Evolutionary conservation across 2,888 invertebrate genomes (phyloP), one percentile per base, ranked within the genome.

Genomic region (Minunthozetes semirufus): DNA sequence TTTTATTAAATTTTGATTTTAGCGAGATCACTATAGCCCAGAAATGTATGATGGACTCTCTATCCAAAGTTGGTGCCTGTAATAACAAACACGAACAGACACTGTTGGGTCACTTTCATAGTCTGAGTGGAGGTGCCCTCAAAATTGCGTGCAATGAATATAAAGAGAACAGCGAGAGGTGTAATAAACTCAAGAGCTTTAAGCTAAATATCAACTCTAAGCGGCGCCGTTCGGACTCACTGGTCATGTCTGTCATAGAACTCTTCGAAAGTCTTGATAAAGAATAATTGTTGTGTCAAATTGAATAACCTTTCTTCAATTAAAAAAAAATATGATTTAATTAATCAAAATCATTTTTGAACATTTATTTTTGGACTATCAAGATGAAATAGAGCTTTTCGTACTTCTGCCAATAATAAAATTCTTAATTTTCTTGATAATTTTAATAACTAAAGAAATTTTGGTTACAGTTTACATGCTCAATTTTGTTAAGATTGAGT

Each of bases 81-180:
- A 66, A 29, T n/a, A 15, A 33, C n/a, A 29, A 38, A 5, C 66
- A 66, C 66, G 11, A 38, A 5, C 38, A 66, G 3, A 38, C 38
- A n/a, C 38, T 66, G 38, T 0, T 66, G 0, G 38, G n/a, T 9
- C 66, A 66, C 29, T 66, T 38, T 9, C 6, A 66, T 38, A 19
- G 38, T 29, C 66, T 66, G 29, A 66, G 66, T 19, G 66, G 66
- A 4, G 38, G 66, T 17, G 66, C 66, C 29, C 66, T 66, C 3
- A 66, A 66, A 11, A 19, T 66, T 1, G 66, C 66, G 27, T 66
- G 66, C 29, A 66, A 38, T 17, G 66, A 66, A 17, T 66, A 38
- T 38, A 15, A 38, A 17, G 66, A 66, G 15, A 29, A 38, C n/a
- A 38, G 66, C 9, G 38, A 66, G 1, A 33, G 33, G 15, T 66